Evolutionary conservation across 2,888 invertebrate genomes (phyloP).

Genomic region (Thyatira batis): DNA sequence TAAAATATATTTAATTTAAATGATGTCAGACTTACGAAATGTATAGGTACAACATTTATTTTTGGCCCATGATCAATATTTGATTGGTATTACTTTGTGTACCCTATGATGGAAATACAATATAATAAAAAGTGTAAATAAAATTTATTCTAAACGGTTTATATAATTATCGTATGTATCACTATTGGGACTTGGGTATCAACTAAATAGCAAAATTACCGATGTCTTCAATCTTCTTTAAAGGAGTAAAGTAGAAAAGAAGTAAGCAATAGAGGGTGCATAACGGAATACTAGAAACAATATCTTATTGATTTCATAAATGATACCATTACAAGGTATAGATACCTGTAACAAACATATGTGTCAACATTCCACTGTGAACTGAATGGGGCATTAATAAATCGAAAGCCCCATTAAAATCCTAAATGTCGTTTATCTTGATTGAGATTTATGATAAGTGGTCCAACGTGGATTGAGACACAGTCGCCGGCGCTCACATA

Average conservation of each 20-base stretch:
- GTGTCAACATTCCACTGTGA: slow-evolving; percentile 40
- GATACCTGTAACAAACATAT: slow-evolving; percentile 11
- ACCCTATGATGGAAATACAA: no score
- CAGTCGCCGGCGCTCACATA: slow-evolving; percentile 29
- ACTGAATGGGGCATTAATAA: slow-evolving; percentile 67
- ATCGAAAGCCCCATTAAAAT: slow-evolving; percentile 71
- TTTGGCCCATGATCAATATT: not conserved
- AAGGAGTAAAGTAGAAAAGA: not conserved
- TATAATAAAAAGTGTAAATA: no score
- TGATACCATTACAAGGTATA: slow-evolving; percentile 7
- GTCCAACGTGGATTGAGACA: slow-evolving; percentile 65
- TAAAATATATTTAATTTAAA: not conserved
- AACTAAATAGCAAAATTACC: no score
- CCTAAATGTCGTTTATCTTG: slow-evolving; percentile 76
- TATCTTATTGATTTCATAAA: not conserved
- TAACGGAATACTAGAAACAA: not conserved
- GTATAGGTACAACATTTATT: not conserved
- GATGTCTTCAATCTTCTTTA: no score
- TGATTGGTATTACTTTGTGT: not conserved
- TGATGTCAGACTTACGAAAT: not conserved
- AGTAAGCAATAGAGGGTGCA: not conserved
- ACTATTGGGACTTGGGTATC: no score
- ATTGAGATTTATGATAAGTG: slow-evolving; percentile 78
- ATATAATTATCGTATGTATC: no score
- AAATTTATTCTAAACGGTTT: no score